Conservation (phyloP, 2,113 vertebrate species). For the Collichthys lucidus region DNA sequence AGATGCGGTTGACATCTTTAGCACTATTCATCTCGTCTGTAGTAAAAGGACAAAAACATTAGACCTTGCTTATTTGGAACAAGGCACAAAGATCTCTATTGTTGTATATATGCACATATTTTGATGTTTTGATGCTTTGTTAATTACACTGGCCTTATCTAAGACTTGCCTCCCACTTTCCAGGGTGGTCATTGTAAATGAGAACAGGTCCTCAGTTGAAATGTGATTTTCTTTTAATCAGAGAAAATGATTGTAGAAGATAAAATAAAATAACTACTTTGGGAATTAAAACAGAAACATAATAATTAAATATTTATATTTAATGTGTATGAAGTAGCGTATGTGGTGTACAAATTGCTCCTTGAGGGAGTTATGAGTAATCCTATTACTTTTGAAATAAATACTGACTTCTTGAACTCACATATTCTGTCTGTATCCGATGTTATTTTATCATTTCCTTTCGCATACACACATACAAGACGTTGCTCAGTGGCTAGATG, state of each 20-base stretch:
- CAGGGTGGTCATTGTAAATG: too few relatives aligned
- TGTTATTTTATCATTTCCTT: slow-evolving; percentile 20
- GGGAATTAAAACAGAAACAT: background rate
- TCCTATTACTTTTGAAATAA: slow-evolving; percentile 14
- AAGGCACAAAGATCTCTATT: too few relatives aligned
- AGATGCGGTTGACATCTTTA: background rate
- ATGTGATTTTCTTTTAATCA: background rate
- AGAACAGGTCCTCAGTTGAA: too few relatives aligned
- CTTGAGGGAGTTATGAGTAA: slow-evolving; percentile 16
- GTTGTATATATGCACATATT: too few relatives aligned
- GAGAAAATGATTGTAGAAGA: slow-evolving; percentile 9
- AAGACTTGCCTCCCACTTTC: too few relatives aligned
- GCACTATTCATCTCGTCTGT: background rate
- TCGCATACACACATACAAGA: slow-evolving; percentile 23
- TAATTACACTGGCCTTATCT: too few relatives aligned
- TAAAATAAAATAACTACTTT: background rate
- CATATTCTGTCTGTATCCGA: slow-evolving; percentile 43
- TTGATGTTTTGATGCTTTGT: too few relatives aligned
- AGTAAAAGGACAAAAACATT: background rate
- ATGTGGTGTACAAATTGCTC: slow-evolving; percentile 28
- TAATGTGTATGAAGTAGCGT: background rate
- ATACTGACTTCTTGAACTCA: slow-evolving; percentile 16
- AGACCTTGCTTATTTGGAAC: too few relatives aligned
- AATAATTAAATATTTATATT: slow-evolving; percentile 27
- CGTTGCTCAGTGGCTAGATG: slow-evolving; percentile 42